Evolutionary conservation across 2,888 invertebrate genomes (phyloP).

Genomic region (Cryptophagus acutangulus): DNA sequence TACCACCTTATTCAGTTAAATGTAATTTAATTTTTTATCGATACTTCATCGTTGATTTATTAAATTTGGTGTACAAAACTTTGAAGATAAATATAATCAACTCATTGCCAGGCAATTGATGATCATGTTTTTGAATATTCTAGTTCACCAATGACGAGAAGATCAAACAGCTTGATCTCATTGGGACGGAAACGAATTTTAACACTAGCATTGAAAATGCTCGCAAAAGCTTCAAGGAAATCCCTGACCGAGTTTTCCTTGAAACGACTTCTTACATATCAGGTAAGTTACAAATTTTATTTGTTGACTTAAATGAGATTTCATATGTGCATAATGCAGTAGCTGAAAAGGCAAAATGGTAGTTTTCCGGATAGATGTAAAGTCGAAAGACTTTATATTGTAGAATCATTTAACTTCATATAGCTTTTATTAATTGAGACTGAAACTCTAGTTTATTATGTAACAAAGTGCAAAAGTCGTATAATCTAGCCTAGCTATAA

Average conservation of each 20-base stretch:
- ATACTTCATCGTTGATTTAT: no score
- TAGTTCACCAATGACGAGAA: conserved; percentile 37
- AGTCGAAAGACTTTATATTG: neutral
- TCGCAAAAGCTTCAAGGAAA: conserved; percentile 54
- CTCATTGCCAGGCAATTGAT: neutral
- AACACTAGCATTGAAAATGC: conserved; percentile 56
- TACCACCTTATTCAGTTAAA: no score
- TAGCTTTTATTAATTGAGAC: no score
- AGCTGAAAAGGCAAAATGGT: neutral
- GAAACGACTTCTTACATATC: conserved; percentile 57
- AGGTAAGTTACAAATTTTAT: conserved; percentile 46
- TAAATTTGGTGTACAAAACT: neutral
- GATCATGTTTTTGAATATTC: no score
- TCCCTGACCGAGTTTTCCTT: conserved; percentile 56
- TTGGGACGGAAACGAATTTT: conserved; percentile 55
- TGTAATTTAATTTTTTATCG: no score
- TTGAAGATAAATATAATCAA: neutral
- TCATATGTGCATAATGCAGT: neutral
- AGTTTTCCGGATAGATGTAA: no score
- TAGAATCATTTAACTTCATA: no score
- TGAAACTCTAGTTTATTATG: no score
- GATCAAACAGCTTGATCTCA: conserved; percentile 35
- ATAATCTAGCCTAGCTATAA: no score
- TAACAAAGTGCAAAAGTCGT: no score
- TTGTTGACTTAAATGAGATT: neutral